Percentiles rank a stretch among this genome's conserved stretches.
phyloP scores from a whole-genome alignment of 2,113 vertebrate genomes.

The Trinectes maculatus region DNA sequence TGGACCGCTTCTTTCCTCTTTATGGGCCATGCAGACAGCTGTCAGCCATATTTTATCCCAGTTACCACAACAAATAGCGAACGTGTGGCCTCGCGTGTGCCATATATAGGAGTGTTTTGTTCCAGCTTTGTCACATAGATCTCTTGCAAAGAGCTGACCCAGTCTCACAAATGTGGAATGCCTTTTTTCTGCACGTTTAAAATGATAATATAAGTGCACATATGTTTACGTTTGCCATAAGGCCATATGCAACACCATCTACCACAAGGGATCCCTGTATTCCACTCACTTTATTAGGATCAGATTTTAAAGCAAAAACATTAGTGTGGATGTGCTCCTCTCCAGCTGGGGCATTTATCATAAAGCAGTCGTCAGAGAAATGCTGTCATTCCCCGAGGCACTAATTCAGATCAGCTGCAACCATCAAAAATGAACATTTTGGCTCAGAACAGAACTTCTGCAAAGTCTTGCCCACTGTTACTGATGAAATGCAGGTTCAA shows the following conservation, averaged over 20 bases:
- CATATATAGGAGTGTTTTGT: slow-evolving; percentile 25
- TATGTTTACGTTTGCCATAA: not conserved
- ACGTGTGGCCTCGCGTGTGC: slow-evolving; percentile 19
- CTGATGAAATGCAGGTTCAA: slow-evolving; percentile 52
- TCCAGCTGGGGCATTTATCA: slow-evolving; percentile 32
- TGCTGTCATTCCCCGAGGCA: slow-evolving; percentile 30
- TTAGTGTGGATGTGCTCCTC: slow-evolving; percentile 5
- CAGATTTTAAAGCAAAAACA: slow-evolving; percentile 24
- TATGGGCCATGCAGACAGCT: slow-evolving; percentile 61
- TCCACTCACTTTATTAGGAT: not conserved
- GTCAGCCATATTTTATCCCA: slow-evolving; percentile 62
- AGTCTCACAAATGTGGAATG: not conserved
- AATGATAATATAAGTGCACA: not conserved
- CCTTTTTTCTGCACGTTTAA: slow-evolving; percentile 7
- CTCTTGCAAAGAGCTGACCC: slow-evolving; percentile 1
- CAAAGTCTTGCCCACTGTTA: slow-evolving; percentile 33
- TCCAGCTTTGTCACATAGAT: slow-evolving; percentile 50
- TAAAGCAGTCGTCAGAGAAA: slow-evolving; percentile 17
- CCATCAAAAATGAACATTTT: slow-evolving; percentile 40
- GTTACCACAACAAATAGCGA: slow-evolving; percentile 69
- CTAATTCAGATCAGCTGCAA: slow-evolving; percentile 37
- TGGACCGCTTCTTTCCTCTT: slow-evolving; percentile 49
- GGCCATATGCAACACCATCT: not conserved
- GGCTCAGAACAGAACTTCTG: slow-evolving; percentile 10
- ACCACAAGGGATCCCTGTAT: not conserved